These are phyloP conservation scores for Eilema depressum DNA, from an alignment of 2,888 invertebrate genomes.

Conservation along the genomic window DNA sequence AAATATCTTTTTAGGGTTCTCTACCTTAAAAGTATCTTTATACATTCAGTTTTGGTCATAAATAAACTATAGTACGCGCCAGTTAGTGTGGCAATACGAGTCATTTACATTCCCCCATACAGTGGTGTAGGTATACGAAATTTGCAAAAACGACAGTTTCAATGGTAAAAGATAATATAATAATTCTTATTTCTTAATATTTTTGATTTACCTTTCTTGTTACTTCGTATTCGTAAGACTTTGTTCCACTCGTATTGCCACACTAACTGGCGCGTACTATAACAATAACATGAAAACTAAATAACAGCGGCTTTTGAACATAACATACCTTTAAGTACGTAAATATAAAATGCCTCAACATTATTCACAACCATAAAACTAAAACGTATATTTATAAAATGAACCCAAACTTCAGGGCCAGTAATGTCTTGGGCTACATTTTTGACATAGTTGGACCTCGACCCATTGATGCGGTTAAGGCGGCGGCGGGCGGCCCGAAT, in stretches of 20 bases:
- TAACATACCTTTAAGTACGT: neutral
- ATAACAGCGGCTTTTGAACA: neutral
- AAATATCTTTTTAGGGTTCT: too few relatives aligned
- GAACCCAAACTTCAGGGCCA: constrained; percentile 30
- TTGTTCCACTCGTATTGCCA: too few relatives aligned
- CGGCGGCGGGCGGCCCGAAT: constrained; percentile 12
- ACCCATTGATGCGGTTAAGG: constrained; percentile 32
- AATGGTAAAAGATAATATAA: too few relatives aligned
- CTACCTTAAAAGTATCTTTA: neutral
- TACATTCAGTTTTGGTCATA: neutral
- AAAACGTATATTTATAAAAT: neutral
- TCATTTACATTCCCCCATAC: too few relatives aligned
- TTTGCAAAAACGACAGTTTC: too few relatives aligned
- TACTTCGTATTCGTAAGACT: too few relatives aligned
- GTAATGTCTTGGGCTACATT: constrained; percentile 55
- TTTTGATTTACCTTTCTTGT: too few relatives aligned
- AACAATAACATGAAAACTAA: neutral
- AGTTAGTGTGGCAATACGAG: too few relatives aligned
- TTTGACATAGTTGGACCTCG: constrained; percentile 51
- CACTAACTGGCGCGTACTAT: too few relatives aligned
- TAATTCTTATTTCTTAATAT: too few relatives aligned
- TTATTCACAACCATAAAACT: neutral
- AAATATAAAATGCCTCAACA: neutral
- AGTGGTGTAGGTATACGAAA: too few relatives aligned
- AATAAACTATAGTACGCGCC: too few relatives aligned